Base-by-base conservation (phyloP, 2,113 vertebrate genomes). In the Spheniscus mendiculus region DNA sequence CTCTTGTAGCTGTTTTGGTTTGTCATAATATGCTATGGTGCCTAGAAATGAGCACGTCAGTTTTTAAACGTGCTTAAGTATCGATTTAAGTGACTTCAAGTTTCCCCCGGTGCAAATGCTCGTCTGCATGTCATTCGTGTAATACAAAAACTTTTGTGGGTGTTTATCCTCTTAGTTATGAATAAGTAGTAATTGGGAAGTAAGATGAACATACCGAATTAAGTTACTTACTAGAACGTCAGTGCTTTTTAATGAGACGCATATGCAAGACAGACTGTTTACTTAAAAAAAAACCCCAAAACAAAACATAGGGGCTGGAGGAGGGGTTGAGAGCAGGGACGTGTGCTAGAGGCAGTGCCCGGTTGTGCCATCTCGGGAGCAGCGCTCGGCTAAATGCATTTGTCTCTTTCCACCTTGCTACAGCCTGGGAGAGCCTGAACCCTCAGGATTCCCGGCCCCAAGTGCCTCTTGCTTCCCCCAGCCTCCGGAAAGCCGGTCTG, bases 401-500 rank as follows among this genome's bases (percentile, higher is more conserved):
- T 7, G 13, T n/a, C 56, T 34, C 3, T 62, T 74, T 58, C 42
- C 50, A 20, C 32, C 22, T n/a, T 30, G 30, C 30, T 45, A n/a
- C 42, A 70, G 23, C 45, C 23, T 9, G 10, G 18, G 16, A 76
- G 49, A 63, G 20, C 55, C 21, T 6, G 15, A 25, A 29, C 30
- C 22, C 47, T 4, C 12, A 11, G n/a, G 49, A 34, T 36, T 44
- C 44, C 6, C 8, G 8, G 12, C 12, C 38, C 23, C 36, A 3
- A 23, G 44, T 1, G 11, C 62, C 15, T 3, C 17, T 53, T 38
- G 30, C 53, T 66, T 44, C 30, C 40, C 4, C 7, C 0, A 3
- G 25, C 11, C 21, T 10, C n/a, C 1, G 1, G 18, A 17, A 42
- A 71, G 42, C 50, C 0, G 1, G 49, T 27, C 34, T 70, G 50